Conservation (phyloP, 2,113 vertebrate genomes). For the Pimephales promelas region DNA sequence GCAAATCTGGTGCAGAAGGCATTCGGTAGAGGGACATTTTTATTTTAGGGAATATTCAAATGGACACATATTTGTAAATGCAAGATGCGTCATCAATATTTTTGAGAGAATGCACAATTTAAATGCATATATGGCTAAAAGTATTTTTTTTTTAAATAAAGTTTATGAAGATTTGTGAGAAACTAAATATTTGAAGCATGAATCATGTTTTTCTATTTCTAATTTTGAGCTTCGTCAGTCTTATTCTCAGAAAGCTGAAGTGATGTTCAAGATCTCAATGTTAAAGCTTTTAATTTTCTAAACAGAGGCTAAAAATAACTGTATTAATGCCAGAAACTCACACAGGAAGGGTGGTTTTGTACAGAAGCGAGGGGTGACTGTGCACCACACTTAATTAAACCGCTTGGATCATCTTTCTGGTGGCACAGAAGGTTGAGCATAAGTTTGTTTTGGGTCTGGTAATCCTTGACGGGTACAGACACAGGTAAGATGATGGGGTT, state of each 20-base stretch:
- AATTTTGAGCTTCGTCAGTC: not conserved
- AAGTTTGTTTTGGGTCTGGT: constrained; percentile 74
- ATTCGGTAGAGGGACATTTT: too few species aligned
- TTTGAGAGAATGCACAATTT: too few species aligned
- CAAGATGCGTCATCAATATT: too few species aligned
- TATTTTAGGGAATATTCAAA: too few species aligned
- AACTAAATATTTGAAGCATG: too few species aligned
- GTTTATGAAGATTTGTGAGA: too few species aligned
- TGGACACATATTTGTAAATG: too few species aligned
- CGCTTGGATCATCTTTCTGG: constrained; percentile 66
- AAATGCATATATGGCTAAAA: too few species aligned
- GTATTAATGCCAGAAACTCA: constrained; percentile 71
- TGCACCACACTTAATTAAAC: constrained; percentile 66
- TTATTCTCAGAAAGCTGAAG: not conserved
- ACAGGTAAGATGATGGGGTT: constrained; percentile 87
- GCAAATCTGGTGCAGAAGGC: too few species aligned
- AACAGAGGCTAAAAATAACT: constrained; percentile 2
- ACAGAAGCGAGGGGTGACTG: constrained; percentile 62
- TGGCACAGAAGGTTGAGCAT: constrained; percentile 68
- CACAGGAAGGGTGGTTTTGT: constrained; percentile 79
- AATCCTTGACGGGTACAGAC: constrained; percentile 89
- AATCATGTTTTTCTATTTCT: too few species aligned
- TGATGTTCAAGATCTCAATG: not conserved
- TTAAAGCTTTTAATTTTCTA: not conserved
- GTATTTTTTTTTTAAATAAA: too few species aligned